Percentiles rank a stretch among this genome's conserved stretches.
phyloP scores from a whole-genome alignment of 2,797 vertebrate species.

The Sebastes variabilis region DNA sequence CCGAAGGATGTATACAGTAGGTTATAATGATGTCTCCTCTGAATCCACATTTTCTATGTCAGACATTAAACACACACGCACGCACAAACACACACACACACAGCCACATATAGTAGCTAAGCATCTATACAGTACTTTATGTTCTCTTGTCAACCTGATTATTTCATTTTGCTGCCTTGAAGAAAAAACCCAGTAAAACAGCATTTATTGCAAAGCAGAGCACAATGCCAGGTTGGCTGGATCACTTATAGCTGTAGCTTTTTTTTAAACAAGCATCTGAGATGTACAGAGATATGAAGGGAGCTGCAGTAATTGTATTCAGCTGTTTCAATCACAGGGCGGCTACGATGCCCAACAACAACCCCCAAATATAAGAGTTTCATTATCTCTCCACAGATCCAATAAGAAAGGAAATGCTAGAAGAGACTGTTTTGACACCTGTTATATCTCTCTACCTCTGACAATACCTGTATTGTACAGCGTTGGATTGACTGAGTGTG shows the following conservation, averaged over 20 bases:
- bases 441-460: slow-evolving; percentile 15
- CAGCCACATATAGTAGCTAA: not conserved
- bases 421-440: slow-evolving; percentile 16
- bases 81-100: not conserved
- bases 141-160: slow-evolving; percentile 37
- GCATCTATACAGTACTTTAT: slow-evolving; percentile 1
- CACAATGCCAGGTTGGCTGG: not conserved
- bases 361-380: slow-evolving; percentile 1
- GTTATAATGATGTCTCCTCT: not conserved
- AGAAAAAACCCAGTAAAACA: not conserved
- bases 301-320: not conserved
- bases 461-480: slow-evolving; percentile 10
- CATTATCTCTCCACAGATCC: not conserved
- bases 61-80: not conserved
- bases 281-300: not conserved
- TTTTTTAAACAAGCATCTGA: not conserved
- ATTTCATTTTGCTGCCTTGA: slow-evolving; percentile 19
- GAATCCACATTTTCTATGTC: slow-evolving; percentile 5
- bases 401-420: slow-evolving; percentile 11
- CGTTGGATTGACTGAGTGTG: slow-evolving; percentile 18
- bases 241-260: not conserved
- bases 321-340: not conserved
- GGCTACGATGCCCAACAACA: not conserved
- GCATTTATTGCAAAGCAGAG: slow-evolving; percentile 4
- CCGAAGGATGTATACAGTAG: not conserved